Evolutionary conservation across 2,888 invertebrate species (phyloP).

Genomic region (Siphlonurus alternatus): DNA sequence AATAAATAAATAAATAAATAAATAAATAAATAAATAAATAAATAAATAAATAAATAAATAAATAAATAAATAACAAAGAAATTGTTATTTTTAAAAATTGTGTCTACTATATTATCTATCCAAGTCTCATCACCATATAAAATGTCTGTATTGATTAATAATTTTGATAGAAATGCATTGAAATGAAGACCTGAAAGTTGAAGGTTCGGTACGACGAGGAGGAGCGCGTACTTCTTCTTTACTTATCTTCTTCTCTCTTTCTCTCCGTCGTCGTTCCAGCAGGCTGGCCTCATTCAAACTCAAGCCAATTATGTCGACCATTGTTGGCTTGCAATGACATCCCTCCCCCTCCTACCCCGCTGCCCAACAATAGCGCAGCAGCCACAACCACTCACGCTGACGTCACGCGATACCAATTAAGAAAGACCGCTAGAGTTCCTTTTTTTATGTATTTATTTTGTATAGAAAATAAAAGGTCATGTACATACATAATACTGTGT

Average conservation of each 20-base stretch:
- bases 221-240: neutral
- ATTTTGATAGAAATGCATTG: no score
- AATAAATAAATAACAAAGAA: no score
- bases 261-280: neutral
- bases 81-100: no score
- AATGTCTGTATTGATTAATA: no score
- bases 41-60: no score
- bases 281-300: constrained; percentile 3
- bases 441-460: neutral
- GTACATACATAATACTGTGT: no score
- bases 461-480: neutral
- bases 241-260: neutral
- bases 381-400: neutral
- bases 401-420: neutral
- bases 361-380: neutral
- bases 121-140: no score
- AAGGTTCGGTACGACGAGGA: neutral
- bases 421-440: neutral
- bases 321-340: neutral
- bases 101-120: no score
- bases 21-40: no score
- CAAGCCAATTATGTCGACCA: constrained; percentile 1
- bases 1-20: no score
- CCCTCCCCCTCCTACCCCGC: neutral
- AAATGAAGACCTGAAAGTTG: no score